Percentiles rank a stretch among this genome's conserved stretches.
These are phyloP conservation scores for Sylvia atricapilla DNA, from an alignment of 2,113 vertebrate species.

Conservation along the genomic window DNA sequence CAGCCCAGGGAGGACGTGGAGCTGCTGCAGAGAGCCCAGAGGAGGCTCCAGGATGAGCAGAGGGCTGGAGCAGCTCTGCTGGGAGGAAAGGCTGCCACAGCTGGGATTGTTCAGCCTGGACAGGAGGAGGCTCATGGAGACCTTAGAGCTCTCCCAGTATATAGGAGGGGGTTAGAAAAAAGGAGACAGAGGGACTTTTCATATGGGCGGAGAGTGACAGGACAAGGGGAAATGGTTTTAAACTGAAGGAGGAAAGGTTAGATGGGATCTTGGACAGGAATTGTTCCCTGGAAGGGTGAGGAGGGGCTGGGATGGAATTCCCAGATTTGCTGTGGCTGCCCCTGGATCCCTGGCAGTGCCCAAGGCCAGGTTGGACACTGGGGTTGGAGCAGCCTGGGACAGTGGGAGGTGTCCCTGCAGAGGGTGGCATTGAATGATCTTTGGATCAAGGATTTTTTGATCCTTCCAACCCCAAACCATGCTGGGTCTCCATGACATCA, in stretches of 20 bases:
- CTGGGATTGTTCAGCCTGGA: neutral
- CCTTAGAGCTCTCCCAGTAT: no score
- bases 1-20: neutral
- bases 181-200: no score
- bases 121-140: neutral
- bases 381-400: neutral
- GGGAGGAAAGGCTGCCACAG: neutral
- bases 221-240: neutral
- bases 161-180: no score
- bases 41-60: neutral
- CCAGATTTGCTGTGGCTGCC: neutral
- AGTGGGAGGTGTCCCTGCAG: neutral
- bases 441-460: neutral
- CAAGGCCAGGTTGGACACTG: neutral
- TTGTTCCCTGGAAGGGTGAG: neutral
- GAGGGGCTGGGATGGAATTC: fast-evolving
- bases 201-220: no score
- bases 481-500: no score
- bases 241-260: neutral
- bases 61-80: neutral
- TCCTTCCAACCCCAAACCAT: neutral
- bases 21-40: neutral
- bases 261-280: fast-evolving
- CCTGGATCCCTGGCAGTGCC: neutral
- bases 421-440: fast-evolving